These are phyloP conservation scores for Sarcophaga caerulescens DNA, from an alignment of 2,888 invertebrate genomes.

Conservation along the genomic window DNA sequence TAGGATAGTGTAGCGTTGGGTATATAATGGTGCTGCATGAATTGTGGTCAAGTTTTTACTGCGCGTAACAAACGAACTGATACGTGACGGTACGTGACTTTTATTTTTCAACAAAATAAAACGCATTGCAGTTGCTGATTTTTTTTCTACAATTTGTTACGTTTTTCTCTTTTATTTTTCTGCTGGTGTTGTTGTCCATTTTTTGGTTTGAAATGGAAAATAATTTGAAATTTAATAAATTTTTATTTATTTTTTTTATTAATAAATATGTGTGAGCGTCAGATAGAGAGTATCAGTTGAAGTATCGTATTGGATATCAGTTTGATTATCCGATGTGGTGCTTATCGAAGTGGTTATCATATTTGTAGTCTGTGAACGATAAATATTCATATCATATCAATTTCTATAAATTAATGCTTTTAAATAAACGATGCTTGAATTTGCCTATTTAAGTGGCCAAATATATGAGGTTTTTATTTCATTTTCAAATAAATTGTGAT, in stretches of 20 bases:
- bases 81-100: constrained; percentile 68
- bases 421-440: no score
- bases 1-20: not conserved
- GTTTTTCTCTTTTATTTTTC: not conserved
- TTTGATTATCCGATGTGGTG: no score
- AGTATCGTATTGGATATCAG: not conserved
- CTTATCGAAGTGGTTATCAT: no score
- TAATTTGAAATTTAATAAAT: not conserved
- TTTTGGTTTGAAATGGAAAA: not conserved
- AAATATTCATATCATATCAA: no score
- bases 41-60: constrained; percentile 58
- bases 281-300: not conserved
- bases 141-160: not conserved
- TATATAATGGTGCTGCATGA: constrained; percentile 35
- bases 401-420: no score
- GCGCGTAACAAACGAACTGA: constrained; percentile 56
- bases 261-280: no score
- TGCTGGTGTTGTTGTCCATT: not conserved
- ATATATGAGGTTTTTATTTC: no score
- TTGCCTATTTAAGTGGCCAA: no score
- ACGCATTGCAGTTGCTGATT: not conserved
- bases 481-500: no score
- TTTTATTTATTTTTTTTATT: constrained; percentile 13
- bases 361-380: no score
- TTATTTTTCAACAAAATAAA: constrained; percentile 52